These are phyloP conservation scores for Liasis olivaceus DNA, from an alignment of 2,797 vertebrate genomes.

Conservation along the genomic window DNA sequence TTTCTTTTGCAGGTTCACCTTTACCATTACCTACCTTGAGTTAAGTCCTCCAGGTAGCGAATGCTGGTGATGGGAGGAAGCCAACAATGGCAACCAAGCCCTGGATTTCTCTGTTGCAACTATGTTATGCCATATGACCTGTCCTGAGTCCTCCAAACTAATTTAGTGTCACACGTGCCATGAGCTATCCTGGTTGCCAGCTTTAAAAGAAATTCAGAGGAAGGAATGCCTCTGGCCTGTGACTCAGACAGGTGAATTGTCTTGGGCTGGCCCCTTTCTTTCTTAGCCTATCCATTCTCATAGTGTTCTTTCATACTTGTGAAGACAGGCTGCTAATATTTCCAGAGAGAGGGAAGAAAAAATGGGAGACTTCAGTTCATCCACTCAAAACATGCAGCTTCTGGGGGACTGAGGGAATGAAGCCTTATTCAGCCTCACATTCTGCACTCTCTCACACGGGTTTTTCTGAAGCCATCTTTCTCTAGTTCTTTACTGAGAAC, in stretches of 20 bases:
- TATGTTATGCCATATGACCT: background rate
- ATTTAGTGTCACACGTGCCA: background rate
- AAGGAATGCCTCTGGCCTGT: background rate
- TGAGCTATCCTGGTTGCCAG: background rate
- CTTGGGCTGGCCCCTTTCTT: background rate
- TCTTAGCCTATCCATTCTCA: background rate
- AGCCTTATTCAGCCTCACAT: background rate
- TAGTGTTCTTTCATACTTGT: background rate
- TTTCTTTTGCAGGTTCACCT: background rate
- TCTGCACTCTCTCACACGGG: background rate
- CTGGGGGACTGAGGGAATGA: background rate
- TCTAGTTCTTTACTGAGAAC: background rate
- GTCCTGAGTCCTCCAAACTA: background rate
- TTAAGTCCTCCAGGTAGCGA: background rate
- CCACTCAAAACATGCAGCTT: background rate
- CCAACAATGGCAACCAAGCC: background rate
- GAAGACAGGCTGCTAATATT: background rate
- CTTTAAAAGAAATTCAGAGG: background rate
- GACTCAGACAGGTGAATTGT: background rate
- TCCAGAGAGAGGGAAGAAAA: background rate
- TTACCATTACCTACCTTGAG: background rate
- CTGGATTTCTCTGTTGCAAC: background rate
- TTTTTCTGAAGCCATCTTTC: background rate
- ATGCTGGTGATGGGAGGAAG: background rate
- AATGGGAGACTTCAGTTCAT: background rate